Percentiles rank a stretch among this genome's conserved stretches.
These are phyloP conservation scores for Acanthosepion esculentum DNA, from an alignment of 2,888 invertebrate genomes.

Conservation along the genomic window DNA sequence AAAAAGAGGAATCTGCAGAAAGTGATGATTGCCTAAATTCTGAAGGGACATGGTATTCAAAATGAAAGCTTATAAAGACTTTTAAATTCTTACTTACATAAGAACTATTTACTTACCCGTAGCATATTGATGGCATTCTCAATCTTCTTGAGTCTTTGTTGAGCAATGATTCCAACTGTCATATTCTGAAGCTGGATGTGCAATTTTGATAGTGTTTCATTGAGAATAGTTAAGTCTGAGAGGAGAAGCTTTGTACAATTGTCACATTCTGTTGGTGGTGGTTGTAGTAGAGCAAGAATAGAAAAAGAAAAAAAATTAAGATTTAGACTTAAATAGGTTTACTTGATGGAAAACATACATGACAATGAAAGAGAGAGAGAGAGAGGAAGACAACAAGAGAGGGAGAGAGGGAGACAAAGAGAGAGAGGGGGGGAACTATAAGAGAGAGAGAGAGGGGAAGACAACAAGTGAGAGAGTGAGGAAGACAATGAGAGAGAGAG, in stretches of 20 bases:
- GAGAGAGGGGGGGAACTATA: not conserved
- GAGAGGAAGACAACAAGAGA: not conserved
- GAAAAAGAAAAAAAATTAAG: not conserved
- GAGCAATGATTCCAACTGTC: conserved; percentile 90
- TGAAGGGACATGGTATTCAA: too few relatives aligned
- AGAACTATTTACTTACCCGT: conserved; percentile 68
- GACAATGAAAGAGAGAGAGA: not conserved
- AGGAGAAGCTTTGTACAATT: conserved; percentile 92
- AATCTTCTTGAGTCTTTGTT: conserved; percentile 87
- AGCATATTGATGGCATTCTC: conserved; percentile 83
- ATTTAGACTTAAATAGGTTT: not conserved
- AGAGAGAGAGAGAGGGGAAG: not conserved
- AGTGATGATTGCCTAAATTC: too few relatives aligned
- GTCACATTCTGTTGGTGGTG: conserved; percentile 82
- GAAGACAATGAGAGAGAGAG: too few relatives aligned
- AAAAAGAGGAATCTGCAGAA: too few relatives aligned
- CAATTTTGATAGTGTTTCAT: conserved; percentile 82
- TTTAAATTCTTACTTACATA: too few relatives aligned
- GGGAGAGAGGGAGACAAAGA: not conserved
- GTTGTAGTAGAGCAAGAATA: not conserved
- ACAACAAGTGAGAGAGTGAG: not conserved
- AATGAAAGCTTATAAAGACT: too few relatives aligned
- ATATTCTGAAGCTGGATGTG: conserved; percentile 85
- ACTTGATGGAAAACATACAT: not conserved
- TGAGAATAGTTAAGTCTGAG: conserved; percentile 87